These are phyloP conservation scores for Coryphaenoides rupestris DNA, from an alignment of 2,113 vertebrate genomes.

Conservation along the genomic window DNA sequence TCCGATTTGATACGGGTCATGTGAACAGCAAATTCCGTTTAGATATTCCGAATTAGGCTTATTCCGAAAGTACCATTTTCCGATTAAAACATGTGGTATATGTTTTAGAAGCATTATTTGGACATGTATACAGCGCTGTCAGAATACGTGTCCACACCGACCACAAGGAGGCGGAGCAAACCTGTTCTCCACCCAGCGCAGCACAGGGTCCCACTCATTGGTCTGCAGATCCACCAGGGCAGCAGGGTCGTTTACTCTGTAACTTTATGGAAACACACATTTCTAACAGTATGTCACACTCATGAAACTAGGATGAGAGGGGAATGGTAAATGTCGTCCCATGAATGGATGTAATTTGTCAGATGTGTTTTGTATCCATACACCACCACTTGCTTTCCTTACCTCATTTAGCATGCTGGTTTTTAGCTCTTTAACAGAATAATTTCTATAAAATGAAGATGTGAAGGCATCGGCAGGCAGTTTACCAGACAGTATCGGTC, in stretches of 20 bases:
- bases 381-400: not conserved
- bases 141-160: no score
- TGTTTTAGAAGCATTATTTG: no score
- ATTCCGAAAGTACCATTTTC: no score
- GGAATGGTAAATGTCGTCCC: not conserved
- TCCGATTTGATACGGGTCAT: no score
- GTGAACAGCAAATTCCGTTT: no score
- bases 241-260: conserved; percentile 90
- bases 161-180: conserved; percentile 36
- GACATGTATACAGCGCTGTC: no score
- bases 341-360: not conserved
- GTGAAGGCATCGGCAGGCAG: not conserved
- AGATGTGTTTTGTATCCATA: not conserved
- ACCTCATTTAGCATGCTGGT: no score
- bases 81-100: no score
- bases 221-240: conserved; percentile 90
- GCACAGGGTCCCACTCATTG: conserved; percentile 91
- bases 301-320: not conserved
- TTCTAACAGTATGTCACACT: no score
- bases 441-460: no score
- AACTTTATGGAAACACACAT: conserved; percentile 69
- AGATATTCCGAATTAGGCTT: no score
- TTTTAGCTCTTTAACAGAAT: no score
- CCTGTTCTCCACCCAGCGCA: conserved; percentile 91
- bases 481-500: conserved; percentile 93